Evolutionary conservation across 1,140 invertebrate genomes (phyloP).

Genomic region (Camponotus vicinus): DNA sequence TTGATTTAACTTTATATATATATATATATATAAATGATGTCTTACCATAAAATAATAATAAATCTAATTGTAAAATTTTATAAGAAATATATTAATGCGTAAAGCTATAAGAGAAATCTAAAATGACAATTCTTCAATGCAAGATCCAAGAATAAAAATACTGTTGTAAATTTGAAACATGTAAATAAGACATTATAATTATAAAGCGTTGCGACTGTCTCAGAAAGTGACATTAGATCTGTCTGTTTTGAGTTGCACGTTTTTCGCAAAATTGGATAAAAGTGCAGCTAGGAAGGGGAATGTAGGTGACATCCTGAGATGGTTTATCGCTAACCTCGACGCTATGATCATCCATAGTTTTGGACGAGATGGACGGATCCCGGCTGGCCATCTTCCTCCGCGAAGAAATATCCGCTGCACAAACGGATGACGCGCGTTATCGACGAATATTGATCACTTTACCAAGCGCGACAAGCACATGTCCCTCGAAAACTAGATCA

Average conservation of each 20-base stretch:
- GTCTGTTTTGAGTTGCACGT: neutral
- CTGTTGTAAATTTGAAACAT: neutral
- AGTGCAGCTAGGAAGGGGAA: neutral
- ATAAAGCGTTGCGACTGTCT: neutral
- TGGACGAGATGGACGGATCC: slow-evolving; percentile 79
- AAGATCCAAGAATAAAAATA: neutral
- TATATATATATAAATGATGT: too few species aligned
- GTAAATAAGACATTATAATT: too few species aligned
- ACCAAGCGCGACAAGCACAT: neutral
- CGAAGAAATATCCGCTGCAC: neutral
- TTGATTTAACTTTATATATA: too few species aligned
- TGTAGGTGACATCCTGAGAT: too few species aligned
- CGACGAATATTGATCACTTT: neutral
- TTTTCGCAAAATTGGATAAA: neutral
- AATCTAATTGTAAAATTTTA: slow-evolving; percentile 9
- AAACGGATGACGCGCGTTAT: neutral
- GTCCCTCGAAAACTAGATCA: slow-evolving; percentile 9
- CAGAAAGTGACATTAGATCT: neutral
- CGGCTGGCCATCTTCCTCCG: slow-evolving; percentile 79
- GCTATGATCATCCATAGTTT: slow-evolving; percentile 85
- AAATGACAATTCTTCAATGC: neutral
- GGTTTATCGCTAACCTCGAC: slow-evolving; percentile 83
- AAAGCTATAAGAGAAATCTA: neutral
- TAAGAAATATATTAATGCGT: neutral
- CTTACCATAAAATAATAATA: too few species aligned